These are phyloP conservation scores for Morpho achilles DNA, from an alignment of 2,888 invertebrate species.

Conservation along the genomic window DNA sequence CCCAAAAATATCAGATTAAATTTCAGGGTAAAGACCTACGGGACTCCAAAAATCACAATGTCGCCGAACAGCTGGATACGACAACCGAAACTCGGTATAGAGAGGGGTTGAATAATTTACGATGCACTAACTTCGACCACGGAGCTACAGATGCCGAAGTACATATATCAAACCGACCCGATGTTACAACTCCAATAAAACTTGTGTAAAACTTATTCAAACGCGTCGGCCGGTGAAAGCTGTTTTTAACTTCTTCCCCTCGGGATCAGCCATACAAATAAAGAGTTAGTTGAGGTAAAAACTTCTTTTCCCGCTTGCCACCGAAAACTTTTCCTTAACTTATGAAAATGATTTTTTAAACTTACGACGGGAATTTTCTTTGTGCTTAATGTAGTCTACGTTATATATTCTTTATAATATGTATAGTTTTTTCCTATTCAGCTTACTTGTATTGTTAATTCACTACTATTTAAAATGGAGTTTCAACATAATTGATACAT, in stretches of 20 bases:
- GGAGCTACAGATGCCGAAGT: conserved; percentile 52
- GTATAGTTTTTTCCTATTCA: no score
- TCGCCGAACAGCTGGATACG: conserved; percentile 50
- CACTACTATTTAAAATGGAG: no score
- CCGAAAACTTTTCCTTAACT: conserved; percentile 27
- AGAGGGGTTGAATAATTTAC: conserved; percentile 73
- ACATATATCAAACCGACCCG: conserved; percentile 67
- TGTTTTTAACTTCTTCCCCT: conserved; percentile 74
- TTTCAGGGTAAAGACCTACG: conserved; percentile 15
- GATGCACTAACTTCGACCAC: conserved; percentile 66
- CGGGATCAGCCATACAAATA: conserved; percentile 67
- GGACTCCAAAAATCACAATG: conserved; percentile 42
- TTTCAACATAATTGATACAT: no score
- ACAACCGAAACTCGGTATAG: conserved; percentile 52
- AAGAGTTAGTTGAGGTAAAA: conserved; percentile 64
- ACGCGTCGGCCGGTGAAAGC: conserved; percentile 57
- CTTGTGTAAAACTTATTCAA: conserved; percentile 51
- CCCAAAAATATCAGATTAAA: no score
- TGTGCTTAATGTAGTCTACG: background rate
- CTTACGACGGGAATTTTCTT: conserved; percentile 25
- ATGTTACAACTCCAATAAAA: conserved; percentile 59
- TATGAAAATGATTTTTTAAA: conserved; percentile 45
- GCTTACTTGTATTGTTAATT: no score
- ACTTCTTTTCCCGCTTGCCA: conserved; percentile 41
- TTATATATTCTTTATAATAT: no score